Evolutionary conservation across 2,888 invertebrate species (phyloP), one percentile per base, ranked within the genome.

Genomic region (Lasioglossum morio): DNA sequence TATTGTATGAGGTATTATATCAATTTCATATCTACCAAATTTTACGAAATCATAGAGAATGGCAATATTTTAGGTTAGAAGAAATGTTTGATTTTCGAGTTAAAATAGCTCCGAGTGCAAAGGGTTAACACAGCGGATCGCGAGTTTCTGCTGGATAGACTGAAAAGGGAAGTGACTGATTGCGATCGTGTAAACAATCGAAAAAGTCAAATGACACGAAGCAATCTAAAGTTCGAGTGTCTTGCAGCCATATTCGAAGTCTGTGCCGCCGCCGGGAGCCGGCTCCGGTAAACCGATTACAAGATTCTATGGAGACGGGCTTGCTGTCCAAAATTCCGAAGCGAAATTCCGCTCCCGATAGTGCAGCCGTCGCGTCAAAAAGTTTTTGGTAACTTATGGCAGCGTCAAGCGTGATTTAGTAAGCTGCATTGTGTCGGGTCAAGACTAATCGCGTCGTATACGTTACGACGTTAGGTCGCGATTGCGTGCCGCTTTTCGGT

Each of bases 271-370:
- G 30, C 66, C 19, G 34, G 8, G 66, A 34, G 30, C 66, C 60
- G 14, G 27, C 34, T 30, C 34, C 34, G 2, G 19, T 66, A 66
- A 66, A 30, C 66, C 66, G 34, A 34, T 66, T 30, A 30, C 34
- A 19, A 34, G 34, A 66, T 66, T 34, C 60, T 27, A 27, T 16
- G 19, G 16, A 34, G 34, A 34, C 66, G 19, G 30, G 66, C 34
- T 34, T 30, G 34, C 30, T 30, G 34, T 66, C 66, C 16, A 66
- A 66, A 34, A 74, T 77, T 53, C 48, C 72, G 30, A 19, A n/a
- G 74, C 46, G 82, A 79, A 81, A 76, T 82, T 79, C 57, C 4
- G 16, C 66, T 16, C 46, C 37, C 66, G 80, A 76, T 78, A n/a
- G 30, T 12, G 23, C 27, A 14, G 12, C 16, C 23, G 23, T n/a